Evolutionary conservation across 2,888 invertebrate species (phyloP).

Genomic region (Tubulanus polymorphus): DNA sequence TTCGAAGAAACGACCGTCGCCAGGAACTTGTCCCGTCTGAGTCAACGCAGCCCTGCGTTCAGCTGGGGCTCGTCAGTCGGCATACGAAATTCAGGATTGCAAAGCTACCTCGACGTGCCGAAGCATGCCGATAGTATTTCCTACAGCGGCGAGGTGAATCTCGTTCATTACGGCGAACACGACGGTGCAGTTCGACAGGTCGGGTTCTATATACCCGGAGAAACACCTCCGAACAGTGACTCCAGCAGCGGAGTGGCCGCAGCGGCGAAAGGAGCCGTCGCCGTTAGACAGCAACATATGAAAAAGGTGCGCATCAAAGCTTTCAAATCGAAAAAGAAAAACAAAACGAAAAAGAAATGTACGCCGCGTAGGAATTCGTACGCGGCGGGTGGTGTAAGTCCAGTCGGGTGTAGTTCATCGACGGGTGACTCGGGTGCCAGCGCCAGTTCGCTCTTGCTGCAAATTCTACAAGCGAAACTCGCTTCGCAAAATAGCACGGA

Average conservation of each 20-base stretch:
- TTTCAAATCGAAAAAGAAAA: background rate
- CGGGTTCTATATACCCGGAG: background rate
- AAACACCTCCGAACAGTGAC: too few relatives aligned
- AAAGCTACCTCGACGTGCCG: conserved; percentile 25
- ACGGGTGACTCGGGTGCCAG: background rate
- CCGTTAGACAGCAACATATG: background rate
- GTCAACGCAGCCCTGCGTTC: conserved; percentile 26
- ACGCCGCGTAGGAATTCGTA: background rate
- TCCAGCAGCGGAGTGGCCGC: background rate
- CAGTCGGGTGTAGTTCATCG: background rate
- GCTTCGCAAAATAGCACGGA: background rate
- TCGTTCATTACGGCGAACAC: background rate
- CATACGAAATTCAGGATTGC: conserved; percentile 28
- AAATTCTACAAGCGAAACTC: background rate
- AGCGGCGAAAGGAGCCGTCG: background rate
- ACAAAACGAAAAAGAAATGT: background rate
- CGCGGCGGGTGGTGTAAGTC: too few relatives aligned
- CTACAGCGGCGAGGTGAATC: background rate
- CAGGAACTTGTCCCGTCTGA: conserved; percentile 34
- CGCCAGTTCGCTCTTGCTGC: background rate
- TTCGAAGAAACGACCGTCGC: conserved; percentile 67
- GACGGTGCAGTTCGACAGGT: background rate
- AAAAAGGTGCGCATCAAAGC: background rate
- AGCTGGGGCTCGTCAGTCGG: conserved; percentile 23
- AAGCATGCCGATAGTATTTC: conserved; percentile 27